Evolutionary conservation across 2,113 vertebrate genomes (phyloP).

Genomic region (Malurus melanocephalus): DNA sequence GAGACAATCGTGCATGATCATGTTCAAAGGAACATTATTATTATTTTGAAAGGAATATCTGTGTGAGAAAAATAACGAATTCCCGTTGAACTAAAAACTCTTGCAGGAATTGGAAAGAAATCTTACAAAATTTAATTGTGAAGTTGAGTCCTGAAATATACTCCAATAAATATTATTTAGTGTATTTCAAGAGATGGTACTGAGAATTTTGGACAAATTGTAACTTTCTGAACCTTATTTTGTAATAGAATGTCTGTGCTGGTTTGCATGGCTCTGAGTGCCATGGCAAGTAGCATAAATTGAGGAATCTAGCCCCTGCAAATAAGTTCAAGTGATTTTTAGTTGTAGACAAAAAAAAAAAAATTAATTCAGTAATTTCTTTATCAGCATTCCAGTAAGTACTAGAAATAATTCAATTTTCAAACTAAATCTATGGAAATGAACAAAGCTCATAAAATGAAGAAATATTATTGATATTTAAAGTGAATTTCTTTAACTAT

Average conservation of each 20-base stretch:
- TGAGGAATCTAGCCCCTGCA: background rate
- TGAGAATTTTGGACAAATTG: background rate
- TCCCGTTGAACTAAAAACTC: background rate
- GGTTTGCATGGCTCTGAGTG: background rate
- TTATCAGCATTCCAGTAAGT: conserved; percentile 3
- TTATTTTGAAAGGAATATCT: background rate
- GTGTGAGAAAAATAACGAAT: background rate
- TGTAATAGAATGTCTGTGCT: background rate
- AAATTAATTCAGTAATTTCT: background rate
- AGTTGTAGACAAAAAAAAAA: background rate
- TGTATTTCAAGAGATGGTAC: background rate
- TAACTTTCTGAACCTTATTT: background rate
- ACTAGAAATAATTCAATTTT: conserved; percentile 15
- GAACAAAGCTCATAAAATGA: background rate
- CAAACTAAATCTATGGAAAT: background rate
- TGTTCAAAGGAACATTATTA: background rate
- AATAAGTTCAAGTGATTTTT: background rate
- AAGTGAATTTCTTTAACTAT: background rate
- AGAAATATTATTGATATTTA: background rate
- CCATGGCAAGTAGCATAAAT: background rate
- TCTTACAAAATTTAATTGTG: background rate
- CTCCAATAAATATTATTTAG: background rate
- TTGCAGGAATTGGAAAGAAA: background rate
- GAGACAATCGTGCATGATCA: background rate
- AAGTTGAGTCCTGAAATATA: background rate